Percentiles rank a stretch among this genome's conserved stretches.
phyloP scores from a whole-genome alignment of 2,113 vertebrate species.

The Thermophis baileyi region DNA sequence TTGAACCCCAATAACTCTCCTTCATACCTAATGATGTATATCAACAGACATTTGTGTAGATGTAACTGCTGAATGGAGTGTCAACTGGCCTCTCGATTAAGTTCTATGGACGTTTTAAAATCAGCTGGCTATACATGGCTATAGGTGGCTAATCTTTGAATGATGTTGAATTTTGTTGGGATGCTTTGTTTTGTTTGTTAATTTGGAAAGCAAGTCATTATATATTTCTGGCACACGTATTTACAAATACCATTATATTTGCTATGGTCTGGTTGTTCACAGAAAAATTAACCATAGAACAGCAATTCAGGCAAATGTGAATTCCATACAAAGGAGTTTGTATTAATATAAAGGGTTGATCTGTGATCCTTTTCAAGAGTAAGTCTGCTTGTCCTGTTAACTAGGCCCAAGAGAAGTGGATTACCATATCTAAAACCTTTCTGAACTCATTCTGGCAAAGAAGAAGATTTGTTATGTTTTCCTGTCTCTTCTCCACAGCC shows the following conservation, averaged over 20 bases:
- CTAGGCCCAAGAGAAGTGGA: neutral
- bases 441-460: neutral
- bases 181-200: neutral
- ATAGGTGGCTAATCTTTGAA: neutral
- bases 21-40: neutral
- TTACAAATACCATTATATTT: neutral
- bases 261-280: neutral
- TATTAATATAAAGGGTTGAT: neutral
- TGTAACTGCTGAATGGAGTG: neutral
- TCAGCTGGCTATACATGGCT: neutral
- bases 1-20: neutral
- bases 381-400: neutral
- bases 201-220: neutral
- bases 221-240: neutral
- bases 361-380: neutral
- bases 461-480: neutral
- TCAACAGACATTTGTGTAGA: neutral
- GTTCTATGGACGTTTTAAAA: neutral
- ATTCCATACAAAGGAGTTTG: neutral
- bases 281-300: neutral
- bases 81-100: neutral
- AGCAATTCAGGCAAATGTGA: neutral
- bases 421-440: neutral
- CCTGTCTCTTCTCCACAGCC: neutral
- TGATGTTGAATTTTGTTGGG: neutral